Evolutionary conservation across 2,797 vertebrate species (phyloP).

Genomic region (Ctenopoma multispine): DNA sequence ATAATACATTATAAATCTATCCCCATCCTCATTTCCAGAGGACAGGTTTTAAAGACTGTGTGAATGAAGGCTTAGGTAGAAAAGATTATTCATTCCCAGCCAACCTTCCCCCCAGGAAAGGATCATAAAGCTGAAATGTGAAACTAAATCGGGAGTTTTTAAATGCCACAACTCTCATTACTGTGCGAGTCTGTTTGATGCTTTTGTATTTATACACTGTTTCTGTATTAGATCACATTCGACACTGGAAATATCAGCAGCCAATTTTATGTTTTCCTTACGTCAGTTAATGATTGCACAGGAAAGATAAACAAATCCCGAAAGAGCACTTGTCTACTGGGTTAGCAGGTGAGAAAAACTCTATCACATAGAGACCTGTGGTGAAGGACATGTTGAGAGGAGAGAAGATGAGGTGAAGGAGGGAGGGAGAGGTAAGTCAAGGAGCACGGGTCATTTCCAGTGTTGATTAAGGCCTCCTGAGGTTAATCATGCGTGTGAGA

Average conservation of each 20-base stretch:
- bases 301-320: constrained; percentile 47
- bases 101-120: constrained; percentile 66
- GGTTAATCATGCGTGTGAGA: constrained; percentile 82
- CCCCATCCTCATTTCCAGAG: constrained; percentile 57
- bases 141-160: constrained; percentile 17
- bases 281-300: constrained; percentile 37
- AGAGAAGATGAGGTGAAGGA: constrained; percentile 61
- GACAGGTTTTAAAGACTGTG: constrained; percentile 76
- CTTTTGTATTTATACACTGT: not conserved
- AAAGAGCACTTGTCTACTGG: constrained; percentile 22
- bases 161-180: not conserved
- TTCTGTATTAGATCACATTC: constrained; percentile 15
- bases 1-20: constrained; percentile 76
- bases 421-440: constrained; percentile 68
- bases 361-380: constrained; percentile 24
- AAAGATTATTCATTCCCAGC: constrained; percentile 79
- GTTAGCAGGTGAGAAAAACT: constrained; percentile 43
- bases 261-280: constrained; percentile 14
- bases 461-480: constrained; percentile 84
- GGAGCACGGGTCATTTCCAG: constrained; percentile 84
- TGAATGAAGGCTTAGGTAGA: constrained; percentile 80
- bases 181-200: not conserved
- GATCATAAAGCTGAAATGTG: constrained; percentile 39
- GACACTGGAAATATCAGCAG: constrained; percentile 7
- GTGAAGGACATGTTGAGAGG: constrained; percentile 45